Evolutionary conservation across 2,888 invertebrate genomes (phyloP).

Genomic region (Agriopis marginaria): DNA sequence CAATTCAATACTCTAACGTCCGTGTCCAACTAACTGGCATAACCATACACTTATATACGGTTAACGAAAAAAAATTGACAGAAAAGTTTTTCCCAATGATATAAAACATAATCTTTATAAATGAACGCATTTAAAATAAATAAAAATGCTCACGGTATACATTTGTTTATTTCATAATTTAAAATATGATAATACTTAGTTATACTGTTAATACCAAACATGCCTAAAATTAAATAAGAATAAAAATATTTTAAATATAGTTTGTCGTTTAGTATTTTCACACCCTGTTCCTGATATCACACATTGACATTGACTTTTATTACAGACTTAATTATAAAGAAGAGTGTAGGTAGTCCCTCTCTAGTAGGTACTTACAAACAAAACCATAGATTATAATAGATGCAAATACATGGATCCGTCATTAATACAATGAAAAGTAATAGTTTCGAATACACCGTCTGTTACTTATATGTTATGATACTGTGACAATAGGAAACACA

Average conservation of each 20-base stretch:
- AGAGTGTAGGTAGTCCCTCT: too few relatives aligned
- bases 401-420: constrained; percentile 15
- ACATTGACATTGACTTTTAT: too few relatives aligned
- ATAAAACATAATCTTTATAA: background rate
- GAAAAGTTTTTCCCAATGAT: background rate
- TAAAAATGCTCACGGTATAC: background rate
- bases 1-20: background rate
- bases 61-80: background rate
- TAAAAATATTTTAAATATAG: constrained; percentile 28
- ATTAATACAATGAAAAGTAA: constrained; percentile 6
- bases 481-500: constrained; percentile 1
- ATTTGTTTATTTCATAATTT: constrained; percentile 15
- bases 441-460: constrained; percentile 6
- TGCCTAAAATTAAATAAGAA: constrained; percentile 30
- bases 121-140: constrained; percentile 16
- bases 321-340: background rate
- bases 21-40: background rate
- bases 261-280: constrained; percentile 15
- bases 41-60: background rate
- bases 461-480: constrained; percentile 4
- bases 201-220: constrained; percentile 28
- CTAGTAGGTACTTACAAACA: constrained; percentile 1
- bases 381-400: constrained; percentile 3
- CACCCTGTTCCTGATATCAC: constrained; percentile 1
- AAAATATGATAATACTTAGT: constrained; percentile 11